Base-by-base conservation (phyloP, 53 echinoderm and acorn worm genomes). In the Zoroaster sp. region DNA sequence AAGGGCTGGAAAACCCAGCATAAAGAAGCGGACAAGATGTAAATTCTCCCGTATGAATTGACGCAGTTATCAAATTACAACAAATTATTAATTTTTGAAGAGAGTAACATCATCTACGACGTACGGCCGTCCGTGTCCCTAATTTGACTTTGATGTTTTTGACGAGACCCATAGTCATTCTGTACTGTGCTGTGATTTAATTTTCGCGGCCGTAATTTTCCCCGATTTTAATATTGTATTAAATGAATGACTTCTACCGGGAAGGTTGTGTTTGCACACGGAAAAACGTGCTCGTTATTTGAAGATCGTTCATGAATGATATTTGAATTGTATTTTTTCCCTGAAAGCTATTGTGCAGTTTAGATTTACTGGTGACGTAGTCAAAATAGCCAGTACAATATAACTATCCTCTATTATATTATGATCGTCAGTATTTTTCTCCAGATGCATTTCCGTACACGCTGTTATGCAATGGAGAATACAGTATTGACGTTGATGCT, bases 61-160 rank as follows among this genome's bases (percentile, higher is more conserved):
- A 82, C 82, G 41, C 25, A 34, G 78, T 68, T 82, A 82, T 82
- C 82, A 44, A 82, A 82, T 82, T 82, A 82, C 82, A 44, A 15
- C 59, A 82, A 82, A 82, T 68, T 82, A 82, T 67, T 67, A 82
- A 68, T 67, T 65, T 81, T 68, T 67, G 3, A 15, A 43, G 41
- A 82, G 41, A 44, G 82, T 67, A 82, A 82, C 82, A 82, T 82
- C 66, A 82, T 82, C 82, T 32, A 21, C 82, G 68, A 14, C 13
- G 68, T 28, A 47, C 34, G 66, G 31, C 66, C n/a, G 44, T 28
- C 28, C 68, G 66, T 67, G 68, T 43, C 66, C 68, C 43, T 82
- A 82, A 82, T 82, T 82, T 82, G 82, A 82, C 82, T 82, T 82
- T 82, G 66, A 82, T 82, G 66, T 82, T 82, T 66, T 66, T 82